These are phyloP conservation scores for Pristionchus exspectatus DNA, from an alignment of 2,888 invertebrate genomes.

Conservation along the genomic window DNA sequence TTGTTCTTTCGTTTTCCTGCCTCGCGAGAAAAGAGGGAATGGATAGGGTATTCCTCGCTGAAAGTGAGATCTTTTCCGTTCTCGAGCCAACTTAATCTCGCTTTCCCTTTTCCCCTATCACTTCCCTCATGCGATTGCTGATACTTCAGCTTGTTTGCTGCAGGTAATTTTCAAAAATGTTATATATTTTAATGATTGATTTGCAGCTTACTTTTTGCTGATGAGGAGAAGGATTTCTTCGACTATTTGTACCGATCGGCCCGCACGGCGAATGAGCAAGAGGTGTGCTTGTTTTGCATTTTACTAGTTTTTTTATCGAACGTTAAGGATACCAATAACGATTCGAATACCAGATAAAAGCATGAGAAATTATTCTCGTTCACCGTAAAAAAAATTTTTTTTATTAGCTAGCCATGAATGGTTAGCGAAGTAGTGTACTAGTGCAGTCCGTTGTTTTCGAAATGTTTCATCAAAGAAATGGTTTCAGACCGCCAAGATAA, in stretches of 20 bases:
- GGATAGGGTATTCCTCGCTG: background rate
- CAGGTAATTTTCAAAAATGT: background rate
- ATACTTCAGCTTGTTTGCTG: background rate
- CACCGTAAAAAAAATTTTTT: background rate
- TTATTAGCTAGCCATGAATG: background rate
- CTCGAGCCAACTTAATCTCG: background rate
- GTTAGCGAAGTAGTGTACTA: too few species aligned
- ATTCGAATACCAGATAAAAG: background rate
- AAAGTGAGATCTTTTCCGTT: background rate
- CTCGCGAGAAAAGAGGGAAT: background rate
- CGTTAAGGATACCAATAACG: background rate
- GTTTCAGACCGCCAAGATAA: background rate
- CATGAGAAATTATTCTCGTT: background rate
- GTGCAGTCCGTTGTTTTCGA: background rate
- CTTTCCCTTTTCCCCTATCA: background rate
- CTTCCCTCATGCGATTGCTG: conserved; percentile 13
- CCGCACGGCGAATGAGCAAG: background rate
- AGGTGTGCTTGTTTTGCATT: background rate
- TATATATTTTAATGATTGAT: background rate
- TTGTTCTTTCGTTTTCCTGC: background rate
- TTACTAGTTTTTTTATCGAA: background rate
- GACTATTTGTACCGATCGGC: conserved; percentile 32
- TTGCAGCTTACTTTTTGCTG: background rate
- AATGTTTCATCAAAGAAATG: too few species aligned
- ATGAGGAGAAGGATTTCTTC: conserved; percentile 28